phyloP scores from a whole-genome alignment of 1,140 invertebrate species.

The Danaus plexippus region DNA sequence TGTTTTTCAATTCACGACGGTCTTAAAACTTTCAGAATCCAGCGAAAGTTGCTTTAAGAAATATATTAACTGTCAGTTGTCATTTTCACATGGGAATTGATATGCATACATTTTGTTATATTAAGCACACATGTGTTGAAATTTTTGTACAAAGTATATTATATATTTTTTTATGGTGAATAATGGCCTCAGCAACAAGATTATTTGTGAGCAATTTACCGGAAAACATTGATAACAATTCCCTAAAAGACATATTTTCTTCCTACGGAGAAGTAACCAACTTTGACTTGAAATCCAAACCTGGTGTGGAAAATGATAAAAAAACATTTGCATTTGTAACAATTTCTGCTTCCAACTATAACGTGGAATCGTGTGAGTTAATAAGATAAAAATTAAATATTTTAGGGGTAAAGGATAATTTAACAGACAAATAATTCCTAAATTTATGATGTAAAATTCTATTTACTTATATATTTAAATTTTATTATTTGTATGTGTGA shows the following conservation, averaged over 20 bases:
- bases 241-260: slow-evolving; percentile 40
- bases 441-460: no score
- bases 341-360: slow-evolving; percentile 38
- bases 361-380: slow-evolving; percentile 57
- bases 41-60: no score
- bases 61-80: no score
- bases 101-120: no score
- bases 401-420: no score
- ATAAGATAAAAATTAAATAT: background rate
- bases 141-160: slow-evolving; percentile 8
- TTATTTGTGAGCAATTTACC: slow-evolving; percentile 61
- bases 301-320: slow-evolving; percentile 33
- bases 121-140: no score
- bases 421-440: no score
- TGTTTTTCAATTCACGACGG: no score
- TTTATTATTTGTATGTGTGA: no score
- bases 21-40: no score
- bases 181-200: slow-evolving; percentile 29
- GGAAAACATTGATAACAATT: slow-evolving; percentile 32
- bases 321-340: slow-evolving; percentile 58
- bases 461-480: no score
- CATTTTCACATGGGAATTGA: no score
- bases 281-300: slow-evolving; percentile 53
- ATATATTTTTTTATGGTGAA: background rate
- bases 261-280: slow-evolving; percentile 47